Evolutionary conservation across 92 coral and sea anemone species (phyloP).

Genomic region (Montipora capitata): DNA sequence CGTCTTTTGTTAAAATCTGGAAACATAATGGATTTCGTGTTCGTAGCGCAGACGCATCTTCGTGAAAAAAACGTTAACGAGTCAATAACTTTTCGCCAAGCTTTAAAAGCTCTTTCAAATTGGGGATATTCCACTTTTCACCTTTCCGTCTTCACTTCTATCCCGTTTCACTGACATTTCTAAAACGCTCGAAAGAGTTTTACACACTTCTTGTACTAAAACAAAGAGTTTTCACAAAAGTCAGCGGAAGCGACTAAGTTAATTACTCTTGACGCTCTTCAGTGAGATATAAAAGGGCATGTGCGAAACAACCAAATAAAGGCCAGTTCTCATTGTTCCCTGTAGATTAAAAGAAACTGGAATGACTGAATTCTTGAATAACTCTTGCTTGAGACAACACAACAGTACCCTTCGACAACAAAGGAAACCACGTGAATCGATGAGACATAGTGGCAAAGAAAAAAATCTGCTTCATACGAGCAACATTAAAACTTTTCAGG

Average conservation of each 20-base stretch:
- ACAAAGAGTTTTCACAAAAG: constrained; percentile 50
- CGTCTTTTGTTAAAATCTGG: too few relatives aligned
- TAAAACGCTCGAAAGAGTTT: constrained; percentile 6
- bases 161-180: too few relatives aligned
- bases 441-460: constrained; percentile 4
- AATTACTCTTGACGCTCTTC: constrained; percentile 20
- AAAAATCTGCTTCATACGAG: background rate
- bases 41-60: too few relatives aligned
- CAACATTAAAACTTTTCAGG: constrained; percentile 23
- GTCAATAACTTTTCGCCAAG: too few relatives aligned
- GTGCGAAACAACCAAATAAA: constrained; percentile 40
- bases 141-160: background rate
- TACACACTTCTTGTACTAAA: constrained; percentile 37
- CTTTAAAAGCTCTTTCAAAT: background rate
- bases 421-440: constrained; percentile 9
- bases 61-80: too few relatives aligned
- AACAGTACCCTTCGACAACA: constrained; percentile 16
- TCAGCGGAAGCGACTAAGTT: constrained; percentile 25
- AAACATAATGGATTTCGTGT: too few relatives aligned
- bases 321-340: constrained; percentile 38
- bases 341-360: constrained; percentile 28
- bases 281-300: constrained; percentile 23
- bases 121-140: background rate
- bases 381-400: constrained; percentile 23
- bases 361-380: constrained; percentile 34